Percentiles rank a stretch among this genome's conserved stretches.
Conservation (phyloP, 2,888 invertebrate species). For the Epinotia ramella region DNA sequence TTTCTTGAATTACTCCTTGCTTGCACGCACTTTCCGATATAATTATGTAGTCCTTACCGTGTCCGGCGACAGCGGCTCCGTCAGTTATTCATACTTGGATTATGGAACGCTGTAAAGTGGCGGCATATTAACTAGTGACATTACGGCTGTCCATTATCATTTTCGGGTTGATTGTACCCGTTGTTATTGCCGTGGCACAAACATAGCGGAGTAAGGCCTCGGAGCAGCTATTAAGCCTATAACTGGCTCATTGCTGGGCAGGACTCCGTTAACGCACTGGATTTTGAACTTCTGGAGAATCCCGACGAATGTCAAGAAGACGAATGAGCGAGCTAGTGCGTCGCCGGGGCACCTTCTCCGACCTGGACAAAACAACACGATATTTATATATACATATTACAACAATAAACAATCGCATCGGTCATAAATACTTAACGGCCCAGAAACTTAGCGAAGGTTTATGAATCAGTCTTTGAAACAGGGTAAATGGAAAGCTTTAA, state of each 20-base stretch:
- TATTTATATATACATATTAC: neutral
- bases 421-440: no score
- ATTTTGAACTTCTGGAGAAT: conserved; percentile 71
- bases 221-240: conserved; percentile 45
- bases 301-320: conserved; percentile 80
- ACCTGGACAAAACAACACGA: conserved; percentile 65
- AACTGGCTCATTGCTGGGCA: conserved; percentile 36
- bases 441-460: no score
- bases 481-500: no score
- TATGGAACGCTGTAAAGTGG: no score
- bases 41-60: neutral
- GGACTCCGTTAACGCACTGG: conserved; percentile 42
- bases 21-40: neutral
- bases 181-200: conserved; percentile 21
- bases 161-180: neutral
- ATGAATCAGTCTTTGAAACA: no score
- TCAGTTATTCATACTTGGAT: no score
- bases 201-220: conserved; percentile 37
- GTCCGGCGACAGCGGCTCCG: no score
- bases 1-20: neutral
- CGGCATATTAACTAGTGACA: neutral
- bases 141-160: neutral
- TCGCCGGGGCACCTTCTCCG: conserved; percentile 85
- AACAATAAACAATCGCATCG: no score
- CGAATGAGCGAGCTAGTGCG: conserved; percentile 78